Percentiles rank a stretch among this genome's conserved stretches.
phyloP scores from a whole-genome alignment of 2,888 invertebrate species.

The Lochmaea crataegi region DNA sequence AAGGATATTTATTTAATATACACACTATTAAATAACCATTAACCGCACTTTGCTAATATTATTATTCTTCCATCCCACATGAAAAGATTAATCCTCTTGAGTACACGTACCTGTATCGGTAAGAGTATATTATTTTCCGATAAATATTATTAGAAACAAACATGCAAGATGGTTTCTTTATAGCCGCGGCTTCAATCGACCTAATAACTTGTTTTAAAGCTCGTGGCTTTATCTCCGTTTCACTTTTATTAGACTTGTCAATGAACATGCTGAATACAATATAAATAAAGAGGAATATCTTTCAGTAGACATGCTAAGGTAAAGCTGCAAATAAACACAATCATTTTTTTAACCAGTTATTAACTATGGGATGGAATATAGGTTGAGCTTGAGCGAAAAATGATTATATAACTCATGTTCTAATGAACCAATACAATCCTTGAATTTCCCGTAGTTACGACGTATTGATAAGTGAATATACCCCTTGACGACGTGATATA shows the following conservation, averaged over 20 bases:
- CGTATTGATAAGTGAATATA: no score
- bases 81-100: slow-evolving; percentile 20
- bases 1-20: slow-evolving; percentile 7
- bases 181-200: slow-evolving; percentile 56
- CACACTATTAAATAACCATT: slow-evolving; percentile 17
- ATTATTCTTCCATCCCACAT: slow-evolving; percentile 17
- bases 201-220: slow-evolving; percentile 59
- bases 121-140: slow-evolving; percentile 42
- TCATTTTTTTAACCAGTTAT: no score
- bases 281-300: background rate
- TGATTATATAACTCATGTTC: no score
- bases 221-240: slow-evolving; percentile 48
- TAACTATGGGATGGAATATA: no score
- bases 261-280: background rate
- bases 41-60: slow-evolving; percentile 8
- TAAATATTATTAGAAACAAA: slow-evolving; percentile 51
- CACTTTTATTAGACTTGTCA: slow-evolving; percentile 20
- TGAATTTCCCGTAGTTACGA: no score
- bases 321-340: no score
- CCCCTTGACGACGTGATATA: no score
- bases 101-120: slow-evolving; percentile 35
- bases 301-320: no score
- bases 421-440: no score
- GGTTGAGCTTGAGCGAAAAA: no score
- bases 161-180: slow-evolving; percentile 52